Conservation (phyloP, 1,140 invertebrate species). For the Watersipora subatra region DNA sequence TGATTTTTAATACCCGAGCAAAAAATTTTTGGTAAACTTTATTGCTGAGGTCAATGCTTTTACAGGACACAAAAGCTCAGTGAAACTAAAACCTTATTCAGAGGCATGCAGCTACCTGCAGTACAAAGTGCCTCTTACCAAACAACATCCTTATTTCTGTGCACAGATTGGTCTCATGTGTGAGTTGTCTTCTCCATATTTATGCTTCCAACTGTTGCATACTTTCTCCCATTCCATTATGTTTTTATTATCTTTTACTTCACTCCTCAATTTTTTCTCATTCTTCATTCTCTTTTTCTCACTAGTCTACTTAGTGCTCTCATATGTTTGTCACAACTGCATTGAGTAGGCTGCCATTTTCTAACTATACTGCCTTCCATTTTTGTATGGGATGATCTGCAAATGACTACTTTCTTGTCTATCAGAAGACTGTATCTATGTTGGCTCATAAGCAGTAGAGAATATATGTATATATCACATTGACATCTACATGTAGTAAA, state of each 20-base stretch:
- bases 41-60: neutral
- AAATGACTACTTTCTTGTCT: no score
- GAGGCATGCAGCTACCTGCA: constrained; percentile 34
- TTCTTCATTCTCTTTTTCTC: neutral
- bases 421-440: no score
- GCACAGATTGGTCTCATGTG: constrained; percentile 27
- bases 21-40: no score
- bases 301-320: constrained; percentile 2
- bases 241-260: neutral
- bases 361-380: no score
- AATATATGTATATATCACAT: no score
- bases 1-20: no score
- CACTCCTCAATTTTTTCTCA: neutral
- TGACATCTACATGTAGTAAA: no score
- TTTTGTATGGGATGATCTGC: no score
- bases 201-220: no score
- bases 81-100: constrained; percentile 26
- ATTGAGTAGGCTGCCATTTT: neutral
- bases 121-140: constrained; percentile 24
- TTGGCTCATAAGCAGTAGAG: no score
- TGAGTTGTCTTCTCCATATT: constrained; percentile 21
- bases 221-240: neutral
- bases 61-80: constrained; percentile 24
- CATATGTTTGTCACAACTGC: neutral
- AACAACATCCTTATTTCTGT: constrained; percentile 33